Evolutionary conservation across 2,113 vertebrate genomes (phyloP).

Genomic region (Rhabdomys dilectus): DNA sequence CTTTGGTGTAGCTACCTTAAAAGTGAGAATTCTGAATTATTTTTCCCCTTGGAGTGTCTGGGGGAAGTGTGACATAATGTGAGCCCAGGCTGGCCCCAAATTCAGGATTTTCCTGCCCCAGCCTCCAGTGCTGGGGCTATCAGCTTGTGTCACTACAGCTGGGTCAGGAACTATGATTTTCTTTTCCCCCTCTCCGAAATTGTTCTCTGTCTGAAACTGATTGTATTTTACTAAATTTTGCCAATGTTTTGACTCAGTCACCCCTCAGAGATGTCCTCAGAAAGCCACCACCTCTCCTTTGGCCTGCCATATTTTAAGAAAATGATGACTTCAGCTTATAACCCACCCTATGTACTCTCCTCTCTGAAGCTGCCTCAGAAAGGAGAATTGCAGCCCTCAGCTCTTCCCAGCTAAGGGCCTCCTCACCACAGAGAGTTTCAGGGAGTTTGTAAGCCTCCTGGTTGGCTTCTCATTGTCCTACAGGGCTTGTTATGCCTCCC

Average conservation of each 20-base stretch:
- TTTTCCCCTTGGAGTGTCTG: neutral
- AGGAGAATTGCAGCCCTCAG: neutral
- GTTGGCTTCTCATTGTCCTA: neutral
- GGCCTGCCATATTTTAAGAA: neutral
- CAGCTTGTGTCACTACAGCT: neutral
- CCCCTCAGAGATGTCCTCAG: neutral
- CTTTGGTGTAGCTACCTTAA: neutral
- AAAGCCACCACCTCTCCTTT: neutral
- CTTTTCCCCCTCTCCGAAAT: neutral
- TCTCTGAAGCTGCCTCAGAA: neutral
- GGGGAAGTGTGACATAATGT: neutral
- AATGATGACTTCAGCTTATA: neutral
- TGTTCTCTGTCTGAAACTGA: neutral
- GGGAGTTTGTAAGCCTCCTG: neutral
- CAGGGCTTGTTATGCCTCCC: neutral
- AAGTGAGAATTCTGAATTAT: neutral
- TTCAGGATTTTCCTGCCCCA: neutral
- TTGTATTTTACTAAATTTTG: neutral
- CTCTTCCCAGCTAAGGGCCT: neutral
- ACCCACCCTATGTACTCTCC: neutral
- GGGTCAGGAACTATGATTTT: no score
- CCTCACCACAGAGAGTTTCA: neutral
- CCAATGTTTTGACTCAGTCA: neutral
- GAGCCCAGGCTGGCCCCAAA: neutral
- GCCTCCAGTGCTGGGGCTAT: fast-evolving